phyloP scores from a whole-genome alignment of 2,797 vertebrate species.

The Mus minutoides region DNA sequence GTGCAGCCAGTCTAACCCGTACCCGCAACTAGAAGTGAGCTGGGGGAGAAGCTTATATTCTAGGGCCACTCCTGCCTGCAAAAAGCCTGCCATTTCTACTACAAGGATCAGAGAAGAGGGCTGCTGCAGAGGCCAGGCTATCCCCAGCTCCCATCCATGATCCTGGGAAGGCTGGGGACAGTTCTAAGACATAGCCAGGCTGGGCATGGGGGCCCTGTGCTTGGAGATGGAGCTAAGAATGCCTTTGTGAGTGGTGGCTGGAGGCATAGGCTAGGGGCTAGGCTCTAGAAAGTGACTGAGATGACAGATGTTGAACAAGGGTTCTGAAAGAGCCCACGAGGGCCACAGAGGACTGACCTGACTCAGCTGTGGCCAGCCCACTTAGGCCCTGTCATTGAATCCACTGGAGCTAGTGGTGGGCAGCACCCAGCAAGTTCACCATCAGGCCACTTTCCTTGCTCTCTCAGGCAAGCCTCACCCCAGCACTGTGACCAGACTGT shows the following conservation, averaged over 20 bases:
- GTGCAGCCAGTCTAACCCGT: not conserved
- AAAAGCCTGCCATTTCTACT: not conserved
- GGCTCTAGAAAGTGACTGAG: no score
- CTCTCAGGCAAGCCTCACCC: fast-evolving
- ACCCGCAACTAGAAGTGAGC: not conserved
- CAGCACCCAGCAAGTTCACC: not conserved
- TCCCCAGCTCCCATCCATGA: not conserved
- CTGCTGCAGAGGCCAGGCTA: not conserved
- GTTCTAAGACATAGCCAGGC: not conserved
- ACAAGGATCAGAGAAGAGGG: not conserved
- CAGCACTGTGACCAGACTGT: not conserved
- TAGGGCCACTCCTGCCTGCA: not conserved
- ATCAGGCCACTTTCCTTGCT: not conserved
- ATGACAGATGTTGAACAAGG: fast-evolving
- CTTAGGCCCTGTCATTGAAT: not conserved
- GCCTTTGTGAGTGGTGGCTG: no score
- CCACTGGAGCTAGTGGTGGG: not conserved
- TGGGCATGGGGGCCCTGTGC: not conserved
- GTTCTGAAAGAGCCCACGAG: not conserved
- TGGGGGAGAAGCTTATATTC: not conserved
- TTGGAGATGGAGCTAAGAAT: not conserved
- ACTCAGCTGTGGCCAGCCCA: not conserved
- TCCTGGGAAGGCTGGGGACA: not conserved
- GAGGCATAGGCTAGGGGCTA: not conserved
- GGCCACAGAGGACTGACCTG: not conserved